Conservation (phyloP, 2,888 invertebrate genomes). For the Patella caerulea region DNA sequence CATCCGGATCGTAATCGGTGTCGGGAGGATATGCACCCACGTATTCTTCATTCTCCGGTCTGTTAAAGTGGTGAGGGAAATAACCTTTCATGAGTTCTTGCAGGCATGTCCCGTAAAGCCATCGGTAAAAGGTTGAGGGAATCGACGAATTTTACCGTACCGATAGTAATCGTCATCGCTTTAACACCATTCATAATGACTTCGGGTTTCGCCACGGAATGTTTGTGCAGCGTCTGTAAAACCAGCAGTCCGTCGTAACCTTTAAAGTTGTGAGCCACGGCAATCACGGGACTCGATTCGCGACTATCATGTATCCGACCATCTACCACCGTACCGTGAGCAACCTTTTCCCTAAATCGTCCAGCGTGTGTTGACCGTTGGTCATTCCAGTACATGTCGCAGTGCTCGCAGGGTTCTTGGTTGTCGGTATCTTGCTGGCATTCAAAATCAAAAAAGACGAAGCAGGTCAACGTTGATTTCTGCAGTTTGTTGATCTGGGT, state of each 20-base stretch:
- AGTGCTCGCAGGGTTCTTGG: not conserved
- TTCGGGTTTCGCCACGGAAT: not conserved
- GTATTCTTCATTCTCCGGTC: not conserved
- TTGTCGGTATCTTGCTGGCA: not conserved
- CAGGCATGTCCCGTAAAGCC: not conserved
- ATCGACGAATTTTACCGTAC: not conserved
- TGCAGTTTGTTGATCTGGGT: not conserved
- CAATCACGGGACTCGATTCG: not conserved
- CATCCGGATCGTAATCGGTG: not conserved
- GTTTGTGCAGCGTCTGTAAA: not conserved
- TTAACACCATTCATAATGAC: not conserved
- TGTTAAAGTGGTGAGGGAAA: not conserved
- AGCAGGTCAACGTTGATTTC: not conserved
- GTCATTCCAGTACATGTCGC: not conserved
- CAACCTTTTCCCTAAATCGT: not conserved
- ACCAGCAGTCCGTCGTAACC: conserved; percentile 1
- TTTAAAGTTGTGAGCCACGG: not conserved
- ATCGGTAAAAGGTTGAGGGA: not conserved
- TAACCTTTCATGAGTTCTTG: not conserved
- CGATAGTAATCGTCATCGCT: not conserved
- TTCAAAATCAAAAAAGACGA: not conserved
- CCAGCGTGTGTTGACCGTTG: not conserved
- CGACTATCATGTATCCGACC: not conserved
- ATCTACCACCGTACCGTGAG: not conserved
- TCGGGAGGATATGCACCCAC: not conserved